These are phyloP conservation scores for Hydrolagus affinis DNA, from an alignment of 2,113 vertebrate species.

Conservation along the genomic window DNA sequence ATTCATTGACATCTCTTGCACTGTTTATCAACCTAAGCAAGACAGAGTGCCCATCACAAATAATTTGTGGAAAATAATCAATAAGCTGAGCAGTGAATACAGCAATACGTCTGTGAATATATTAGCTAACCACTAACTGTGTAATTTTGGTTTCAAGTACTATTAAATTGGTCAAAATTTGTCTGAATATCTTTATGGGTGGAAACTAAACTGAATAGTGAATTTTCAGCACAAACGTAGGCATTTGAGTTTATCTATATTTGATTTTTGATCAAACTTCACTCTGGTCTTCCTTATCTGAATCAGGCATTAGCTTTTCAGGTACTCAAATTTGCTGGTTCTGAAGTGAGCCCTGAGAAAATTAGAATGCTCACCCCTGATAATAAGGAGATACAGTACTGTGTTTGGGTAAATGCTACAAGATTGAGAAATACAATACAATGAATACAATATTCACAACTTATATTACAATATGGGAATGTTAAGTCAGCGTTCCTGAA, in stretches of 20 bases:
- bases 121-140: not conserved
- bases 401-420: no score
- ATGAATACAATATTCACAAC: no score
- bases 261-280: no score
- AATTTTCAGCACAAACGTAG: not conserved
- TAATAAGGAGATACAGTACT: no score
- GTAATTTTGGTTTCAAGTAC: not conserved
- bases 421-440: no score
- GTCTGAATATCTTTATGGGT: not conserved
- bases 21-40: not conserved
- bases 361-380: no score
- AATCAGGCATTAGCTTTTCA: no score
- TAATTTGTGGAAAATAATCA: not conserved
- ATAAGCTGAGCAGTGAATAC: constrained; percentile 4
- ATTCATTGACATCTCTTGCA: not conserved
- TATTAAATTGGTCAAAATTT: not conserved
- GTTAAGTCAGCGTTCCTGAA: no score
- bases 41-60: not conserved
- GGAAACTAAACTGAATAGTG: not conserved
- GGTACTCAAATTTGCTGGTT: no score
- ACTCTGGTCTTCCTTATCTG: no score
- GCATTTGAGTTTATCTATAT: not conserved
- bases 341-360: no score
- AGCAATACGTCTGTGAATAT: not conserved
- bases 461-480: no score